Evolutionary conservation across 92 coral and sea anemone genomes (phyloP), one percentile per base, ranked within the genome.

Genomic region (Actinostola sp.): DNA sequence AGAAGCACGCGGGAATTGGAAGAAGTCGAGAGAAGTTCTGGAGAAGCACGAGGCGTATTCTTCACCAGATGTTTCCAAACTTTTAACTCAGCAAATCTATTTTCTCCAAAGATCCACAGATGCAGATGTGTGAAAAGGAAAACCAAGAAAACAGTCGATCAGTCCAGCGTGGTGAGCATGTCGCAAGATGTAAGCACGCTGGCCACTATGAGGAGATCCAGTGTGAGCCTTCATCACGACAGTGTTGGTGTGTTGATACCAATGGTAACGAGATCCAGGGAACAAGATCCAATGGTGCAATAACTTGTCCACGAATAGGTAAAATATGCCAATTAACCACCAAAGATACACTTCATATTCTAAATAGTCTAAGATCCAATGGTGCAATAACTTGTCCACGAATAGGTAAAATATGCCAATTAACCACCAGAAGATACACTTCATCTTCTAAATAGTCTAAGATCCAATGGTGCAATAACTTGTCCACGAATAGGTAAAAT

Each of bases 171-270:
- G 89, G 86, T 30, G 92, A 83, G 30, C 51, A 77, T 60, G 74
- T 86, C 21, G 86, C 98, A n/a, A 88, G 74, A 55, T 93, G 98
- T 61, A 84, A 88, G 60, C 62, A 81, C 17, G 30, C 81, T 46
- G 98, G 98, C 2, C 63, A 49, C 12, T 93, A 62, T 38, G 94
- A 90, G 30, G 92, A 79, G 74, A 72, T 84, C 56, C 98, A 93
- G 77, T 93, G 98, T 30, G 83, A 91, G 44, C 63, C 70, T 26
- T 74, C 87, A 15, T 78, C 82, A 35, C 77, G 74, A 53, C 81
- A 71, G 39, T 93, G 98, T 34, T 90, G 98, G 98, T 93, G 98
- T 57, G 85, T 81, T 46, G 92, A 91, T 67, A 77, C 71, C 25
- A 84, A 83, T 66, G 98, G 98, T 6, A 91, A 93, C 53, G 93